Percentiles rank a stretch among this genome's conserved stretches.
Conservation (phyloP, 1,140 invertebrate species). For the Hylaeus anthracinus region DNA sequence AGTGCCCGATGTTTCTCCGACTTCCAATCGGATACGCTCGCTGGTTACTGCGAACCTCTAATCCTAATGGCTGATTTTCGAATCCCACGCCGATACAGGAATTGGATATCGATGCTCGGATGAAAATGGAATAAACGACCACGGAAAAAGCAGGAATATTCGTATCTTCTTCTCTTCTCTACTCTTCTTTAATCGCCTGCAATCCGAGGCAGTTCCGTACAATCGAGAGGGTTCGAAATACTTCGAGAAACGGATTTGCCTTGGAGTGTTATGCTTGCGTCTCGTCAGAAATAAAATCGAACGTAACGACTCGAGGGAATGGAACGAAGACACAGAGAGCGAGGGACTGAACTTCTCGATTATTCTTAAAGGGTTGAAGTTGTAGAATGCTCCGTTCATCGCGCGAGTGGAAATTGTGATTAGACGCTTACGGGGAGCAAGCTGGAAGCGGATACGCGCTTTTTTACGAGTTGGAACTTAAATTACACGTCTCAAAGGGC, state of each 20-base stretch:
- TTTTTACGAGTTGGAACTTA: no score
- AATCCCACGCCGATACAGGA: neutral
- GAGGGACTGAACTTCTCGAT: neutral
- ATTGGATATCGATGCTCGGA: conserved; percentile 1
- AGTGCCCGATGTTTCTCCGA: neutral
- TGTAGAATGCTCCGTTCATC: neutral
- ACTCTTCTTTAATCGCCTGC: conserved; percentile 7
- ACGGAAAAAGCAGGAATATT: neutral
- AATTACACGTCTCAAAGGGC: no score
- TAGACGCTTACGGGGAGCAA: no score
- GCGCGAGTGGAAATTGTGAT: no score
- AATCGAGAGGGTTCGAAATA: conserved; percentile 8
- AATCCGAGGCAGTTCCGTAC: conserved; percentile 5
- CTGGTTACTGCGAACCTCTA: neutral
- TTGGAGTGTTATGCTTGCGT: conserved; percentile 18
- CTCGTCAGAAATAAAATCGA: conserved; percentile 14
- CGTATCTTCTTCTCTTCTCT: neutral
- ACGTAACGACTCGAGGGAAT: conserved; percentile 11
- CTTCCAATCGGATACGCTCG: neutral
- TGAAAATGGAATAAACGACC: neutral
- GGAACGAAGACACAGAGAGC: neutral
- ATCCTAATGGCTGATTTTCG: conserved; percentile 9
- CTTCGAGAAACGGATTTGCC: conserved; percentile 23
- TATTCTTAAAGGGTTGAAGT: neutral
- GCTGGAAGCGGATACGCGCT: no score